Evolutionary conservation across 2,113 vertebrate species (phyloP), one percentile per base, ranked within the genome.

Genomic region (Cynoglossus semilaevis): DNA sequence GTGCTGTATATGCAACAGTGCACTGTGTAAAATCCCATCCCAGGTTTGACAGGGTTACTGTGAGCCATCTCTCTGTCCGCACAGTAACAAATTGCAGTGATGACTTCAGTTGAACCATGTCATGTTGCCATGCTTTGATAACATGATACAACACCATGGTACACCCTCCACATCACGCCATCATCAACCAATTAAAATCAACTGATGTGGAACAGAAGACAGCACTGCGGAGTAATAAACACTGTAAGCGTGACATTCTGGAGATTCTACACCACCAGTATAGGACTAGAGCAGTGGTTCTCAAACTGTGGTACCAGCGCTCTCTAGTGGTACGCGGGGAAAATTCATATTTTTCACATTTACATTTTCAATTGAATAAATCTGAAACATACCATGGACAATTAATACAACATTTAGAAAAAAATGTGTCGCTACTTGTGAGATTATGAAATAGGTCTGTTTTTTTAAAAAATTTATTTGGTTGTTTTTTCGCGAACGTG

Each of bases 61-160:
- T 29, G 67, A 77, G 63, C 63, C 41, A 22, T 73, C 48, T 80
- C 51, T 2, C 15, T 52, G 66, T 61, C 69, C 40, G 9, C 7
- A 48, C 79, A 66, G 81, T 49, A 19, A 71, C 58, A 80, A 86
- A 87, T 85, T 76, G 67, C 63, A 15, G 38, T 40, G 68, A 77
- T 79, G 79, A 71, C 77, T 76, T 74, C 67, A 77, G 79, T 74
- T 85, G 79, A 85, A 82, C 69, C 79, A 84, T 82, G 81, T 82
- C 79, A 74, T 81, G 83, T 84, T 72, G 46, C 37, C 56, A 61
- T 51, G 69, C 62, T 79, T 73, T 80, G 70, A 77, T 76, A 80
- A 81, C 71, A 81, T 58, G 67, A 76, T 79, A 51, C n/a, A 69
- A 81, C 53, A 80, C 80, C 63, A 79, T 62, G 71, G 67, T 80